Base-by-base conservation (phyloP, 2,113 vertebrate genomes). In the Epinephelus lanceolatus region DNA sequence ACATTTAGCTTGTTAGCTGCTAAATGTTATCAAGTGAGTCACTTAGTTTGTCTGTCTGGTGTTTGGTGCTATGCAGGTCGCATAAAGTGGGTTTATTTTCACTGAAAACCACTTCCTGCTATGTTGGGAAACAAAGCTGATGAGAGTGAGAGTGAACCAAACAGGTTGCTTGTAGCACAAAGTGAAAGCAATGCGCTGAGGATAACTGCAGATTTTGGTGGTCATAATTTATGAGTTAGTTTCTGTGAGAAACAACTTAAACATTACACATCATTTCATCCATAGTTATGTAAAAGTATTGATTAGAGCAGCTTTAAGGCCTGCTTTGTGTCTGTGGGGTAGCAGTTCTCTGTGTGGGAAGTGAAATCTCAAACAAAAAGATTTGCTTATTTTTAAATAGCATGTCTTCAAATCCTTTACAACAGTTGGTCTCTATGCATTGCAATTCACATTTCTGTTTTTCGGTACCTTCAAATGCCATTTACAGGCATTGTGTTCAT, bases 91-190 rank as follows among this genome's bases (percentile, higher is more conserved):
- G 47, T 45, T 56, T 27, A 12, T 40, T 53, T 65, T 53, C 12
- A 27, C 30, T 65, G 33, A 25, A 76, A 76, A 61, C 60, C 49
- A 4, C n/a, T 76, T 65, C 49, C 73, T 76, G 49, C 49, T 63
- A 12, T 70, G 19, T 56, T 40, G 37, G 21, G 30, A 70, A 21
- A n/a, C 23, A 18, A 49, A 70, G 3, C 53, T 19, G 4, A 59
- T 42, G 25, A 45, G 21, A 71, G 14, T 57, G 49, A 52, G 21
- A n/a, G 6, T 55, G 21, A 27, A 27, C 8, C 52, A 57, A 25
- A 18, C 2, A 5, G 3, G 67, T 53, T 33, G 2, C 10, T 70
- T 27, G 21, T 21, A 57, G 53, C 53, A 18, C 17, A 56, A 57
- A 11, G 19, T 0, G 8, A 45, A 45, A 45, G 11, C 3, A 2